These are phyloP conservation scores for Sphaerophoria rueppellii DNA, from an alignment of 2,888 invertebrate species.

Conservation along the genomic window DNA sequence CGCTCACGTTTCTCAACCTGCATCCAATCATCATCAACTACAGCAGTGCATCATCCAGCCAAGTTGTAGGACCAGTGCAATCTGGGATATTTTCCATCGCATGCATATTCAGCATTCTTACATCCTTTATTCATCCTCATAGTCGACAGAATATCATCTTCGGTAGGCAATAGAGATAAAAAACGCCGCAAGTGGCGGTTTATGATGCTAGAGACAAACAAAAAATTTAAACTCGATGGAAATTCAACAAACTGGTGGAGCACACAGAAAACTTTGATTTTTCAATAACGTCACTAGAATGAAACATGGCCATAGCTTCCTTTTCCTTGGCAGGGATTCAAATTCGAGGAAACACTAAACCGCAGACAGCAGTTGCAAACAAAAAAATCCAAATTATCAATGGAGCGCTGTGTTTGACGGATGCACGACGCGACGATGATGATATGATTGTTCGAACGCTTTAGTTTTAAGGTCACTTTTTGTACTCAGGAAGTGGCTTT, in stretches of 20 bases:
- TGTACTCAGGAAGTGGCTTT: conserved; percentile 46
- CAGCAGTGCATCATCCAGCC: background rate
- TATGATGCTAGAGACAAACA: too few species aligned
- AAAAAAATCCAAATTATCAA: conserved; percentile 36
- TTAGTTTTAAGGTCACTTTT: conserved; percentile 37
- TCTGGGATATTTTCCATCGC: background rate
- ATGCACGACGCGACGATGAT: background rate
- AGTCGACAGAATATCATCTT: conserved; percentile 23
- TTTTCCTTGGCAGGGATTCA: conserved; percentile 33
- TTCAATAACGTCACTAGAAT: conserved; percentile 62
- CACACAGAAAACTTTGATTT: too few species aligned
- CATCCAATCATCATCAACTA: conserved; percentile 13
- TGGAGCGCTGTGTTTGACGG: conserved; percentile 11
- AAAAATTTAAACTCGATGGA: too few species aligned
- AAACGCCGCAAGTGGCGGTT: background rate
- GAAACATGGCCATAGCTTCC: conserved; percentile 42
- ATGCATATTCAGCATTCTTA: background rate
- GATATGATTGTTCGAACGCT: background rate
- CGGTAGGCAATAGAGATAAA: conserved; percentile 36
- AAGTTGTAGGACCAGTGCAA: too few species aligned
- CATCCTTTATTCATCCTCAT: background rate
- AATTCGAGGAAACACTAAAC: conserved; percentile 16
- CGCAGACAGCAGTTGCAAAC: conserved; percentile 4
- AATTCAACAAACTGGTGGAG: too few species aligned
- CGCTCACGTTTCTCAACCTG: conserved; percentile 20